phyloP scores from a whole-genome alignment of 2,797 vertebrate genomes.

The Benthosema pterotum region DNA sequence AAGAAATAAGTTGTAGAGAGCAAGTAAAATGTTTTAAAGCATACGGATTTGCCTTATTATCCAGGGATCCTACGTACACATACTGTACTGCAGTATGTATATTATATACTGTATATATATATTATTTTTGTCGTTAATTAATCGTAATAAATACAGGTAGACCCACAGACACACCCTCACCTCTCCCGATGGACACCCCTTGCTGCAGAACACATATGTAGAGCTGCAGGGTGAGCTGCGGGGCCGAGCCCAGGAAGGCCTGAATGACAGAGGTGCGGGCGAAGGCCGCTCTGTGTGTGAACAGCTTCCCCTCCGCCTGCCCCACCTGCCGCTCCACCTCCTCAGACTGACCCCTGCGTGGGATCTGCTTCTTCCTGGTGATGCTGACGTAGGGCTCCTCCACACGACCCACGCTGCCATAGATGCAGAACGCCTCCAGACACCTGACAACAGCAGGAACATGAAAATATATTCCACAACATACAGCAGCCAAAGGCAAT shows the following conservation, averaged over 20 bases:
- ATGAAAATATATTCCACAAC: neutral
- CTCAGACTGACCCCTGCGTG: constrained; percentile 86
- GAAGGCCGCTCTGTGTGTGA: constrained; percentile 93
- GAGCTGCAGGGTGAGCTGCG: constrained; percentile 95
- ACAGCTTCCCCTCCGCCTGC: constrained; percentile 93
- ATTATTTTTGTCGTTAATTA: too few relatives aligned
- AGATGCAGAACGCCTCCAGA: constrained; percentile 94
- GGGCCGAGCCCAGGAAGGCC: constrained; percentile 96
- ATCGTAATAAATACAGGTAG: too few relatives aligned
- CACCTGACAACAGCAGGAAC: constrained; percentile 79
- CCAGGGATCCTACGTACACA: too few relatives aligned
- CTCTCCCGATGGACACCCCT: constrained; percentile 85
- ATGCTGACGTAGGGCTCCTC: constrained; percentile 99
- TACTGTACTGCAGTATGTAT: too few relatives aligned
- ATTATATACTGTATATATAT: too few relatives aligned
- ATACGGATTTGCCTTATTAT: too few relatives aligned
- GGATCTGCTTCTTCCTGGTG: constrained; percentile 93
- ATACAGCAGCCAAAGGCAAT: too few relatives aligned
- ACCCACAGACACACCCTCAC: constrained; percentile 70
- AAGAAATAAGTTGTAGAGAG: too few relatives aligned
- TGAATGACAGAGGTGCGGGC: constrained; percentile 95
- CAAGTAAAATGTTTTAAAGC: too few relatives aligned
- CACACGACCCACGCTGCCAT: constrained; percentile 84
- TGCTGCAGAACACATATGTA: constrained; percentile 92
- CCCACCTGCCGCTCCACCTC: constrained; percentile 96